Evolutionary conservation across 2,888 invertebrate genomes (phyloP), one percentile per base, ranked within the genome.

Genomic region (Panopea generosa): DNA sequence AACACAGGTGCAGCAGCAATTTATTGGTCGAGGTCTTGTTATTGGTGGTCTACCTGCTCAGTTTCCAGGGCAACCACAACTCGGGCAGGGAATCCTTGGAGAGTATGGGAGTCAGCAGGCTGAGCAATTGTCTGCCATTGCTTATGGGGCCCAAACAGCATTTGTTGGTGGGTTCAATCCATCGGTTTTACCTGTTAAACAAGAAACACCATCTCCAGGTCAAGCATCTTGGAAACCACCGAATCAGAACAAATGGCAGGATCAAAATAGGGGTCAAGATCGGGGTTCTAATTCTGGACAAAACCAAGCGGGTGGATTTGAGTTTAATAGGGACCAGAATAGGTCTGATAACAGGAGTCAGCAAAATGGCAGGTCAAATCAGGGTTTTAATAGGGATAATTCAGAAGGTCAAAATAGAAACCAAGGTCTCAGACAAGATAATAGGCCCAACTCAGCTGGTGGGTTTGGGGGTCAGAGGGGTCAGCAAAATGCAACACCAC

Each of bases 101-200:
- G 80, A 80, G 52, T 80, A 80, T 77, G 80, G 80, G 4, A 80
- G 80, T 47, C 67, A 69, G 33, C 38, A 49, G 16, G 60, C 66
- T 14, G 80, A 76, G 55, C 76, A 76, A 45, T 43, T 77, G 14
- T 73, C 76, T 11, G 80, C 80, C 18, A 68, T 72, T 33, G 76
- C 73, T 4, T 80, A 77, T 59, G 80, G 80, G 43, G 80, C 77
- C 14, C 76, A 80, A 52, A 67, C 76, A 16, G 76, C 73, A 1
- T 80, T 80, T 71, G 74, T 78, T 27, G 73, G 72, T 49, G 80
- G 80, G n/a, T 80, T 80, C 33, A 80, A 77, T 62, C 74, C 77
- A 45, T 45, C 57, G 27, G 60, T 57, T 11, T 47, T 69, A 7
- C 55, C 60, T 6, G 63, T 77, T 20, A 77, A 77, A 53, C 81